phyloP scores from a whole-genome alignment of 2,888 invertebrate species.

The Bellardia bayeri region DNA sequence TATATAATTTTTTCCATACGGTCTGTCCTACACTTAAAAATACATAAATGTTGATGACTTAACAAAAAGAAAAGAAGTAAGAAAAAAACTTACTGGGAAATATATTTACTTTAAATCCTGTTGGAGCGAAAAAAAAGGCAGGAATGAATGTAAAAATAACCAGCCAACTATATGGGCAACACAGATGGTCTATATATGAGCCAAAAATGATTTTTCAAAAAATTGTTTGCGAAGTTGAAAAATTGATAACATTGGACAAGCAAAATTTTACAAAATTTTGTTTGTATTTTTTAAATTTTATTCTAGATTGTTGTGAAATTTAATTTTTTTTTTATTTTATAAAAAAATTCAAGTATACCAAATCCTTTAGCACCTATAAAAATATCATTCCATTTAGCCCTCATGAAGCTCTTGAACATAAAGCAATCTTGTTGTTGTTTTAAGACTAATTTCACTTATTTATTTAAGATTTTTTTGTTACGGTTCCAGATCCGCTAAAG shows the following conservation, averaged over 20 bases:
- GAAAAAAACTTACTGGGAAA: neutral
- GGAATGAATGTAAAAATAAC: neutral
- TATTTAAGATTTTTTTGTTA: constrained; percentile 10
- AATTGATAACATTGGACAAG: no score
- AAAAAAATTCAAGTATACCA: neutral
- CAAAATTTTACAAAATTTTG: no score
- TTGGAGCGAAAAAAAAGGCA: neutral
- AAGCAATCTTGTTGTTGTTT: constrained; percentile 16
- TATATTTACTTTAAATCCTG: constrained; percentile 26
- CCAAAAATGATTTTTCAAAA: neutral
- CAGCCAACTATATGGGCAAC: neutral
- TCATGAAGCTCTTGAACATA: neutral
- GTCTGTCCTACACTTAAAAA: neutral
- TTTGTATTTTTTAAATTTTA: no score
- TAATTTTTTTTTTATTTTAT: no score
- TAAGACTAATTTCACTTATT: constrained; percentile 66
- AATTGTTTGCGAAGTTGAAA: neutral
- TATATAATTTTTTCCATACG: constrained; percentile 17
- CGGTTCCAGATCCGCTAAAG: neutral
- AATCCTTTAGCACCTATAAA: neutral
- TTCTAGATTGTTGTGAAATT: no score
- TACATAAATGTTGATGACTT: neutral
- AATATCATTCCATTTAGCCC: neutral
- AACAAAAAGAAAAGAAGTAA: neutral
- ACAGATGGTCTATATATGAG: neutral